Evolutionary conservation across 2,113 vertebrate species (phyloP).

Genomic region (Oceanites oceanicus): DNA sequence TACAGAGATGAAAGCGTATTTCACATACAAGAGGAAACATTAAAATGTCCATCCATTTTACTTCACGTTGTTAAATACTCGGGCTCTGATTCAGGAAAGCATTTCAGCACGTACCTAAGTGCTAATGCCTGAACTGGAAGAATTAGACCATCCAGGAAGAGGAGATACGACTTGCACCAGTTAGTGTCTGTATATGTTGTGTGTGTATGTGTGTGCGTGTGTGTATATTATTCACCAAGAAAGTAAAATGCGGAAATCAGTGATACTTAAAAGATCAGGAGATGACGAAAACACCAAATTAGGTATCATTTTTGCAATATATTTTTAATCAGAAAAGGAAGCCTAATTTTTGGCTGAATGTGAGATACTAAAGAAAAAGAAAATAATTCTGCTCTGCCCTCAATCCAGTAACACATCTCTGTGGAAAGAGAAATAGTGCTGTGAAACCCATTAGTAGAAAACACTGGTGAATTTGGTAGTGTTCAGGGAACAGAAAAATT

Average conservation of each 20-base stretch:
- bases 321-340: neutral
- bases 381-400: neutral
- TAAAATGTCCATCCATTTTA: conserved; percentile 41
- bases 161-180: neutral
- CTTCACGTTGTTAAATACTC: neutral
- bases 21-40: conserved; percentile 43
- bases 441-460: neutral
- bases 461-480: neutral
- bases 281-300: neutral
- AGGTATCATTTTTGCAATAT: neutral
- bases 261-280: neutral
- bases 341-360: neutral
- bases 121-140: neutral
- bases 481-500: neutral
- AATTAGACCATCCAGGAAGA: neutral
- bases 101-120: neutral
- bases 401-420: neutral
- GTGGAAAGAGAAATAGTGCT: neutral
- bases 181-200: neutral
- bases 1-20: conserved; percentile 57
- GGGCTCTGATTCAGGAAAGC: neutral
- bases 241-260: neutral
- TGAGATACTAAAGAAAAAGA: neutral
- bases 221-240: neutral
- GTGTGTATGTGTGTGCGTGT: rapidly evolving